phyloP scores from a whole-genome alignment of 1,140 invertebrate species.

The Drosophila lacertosa region DNA sequence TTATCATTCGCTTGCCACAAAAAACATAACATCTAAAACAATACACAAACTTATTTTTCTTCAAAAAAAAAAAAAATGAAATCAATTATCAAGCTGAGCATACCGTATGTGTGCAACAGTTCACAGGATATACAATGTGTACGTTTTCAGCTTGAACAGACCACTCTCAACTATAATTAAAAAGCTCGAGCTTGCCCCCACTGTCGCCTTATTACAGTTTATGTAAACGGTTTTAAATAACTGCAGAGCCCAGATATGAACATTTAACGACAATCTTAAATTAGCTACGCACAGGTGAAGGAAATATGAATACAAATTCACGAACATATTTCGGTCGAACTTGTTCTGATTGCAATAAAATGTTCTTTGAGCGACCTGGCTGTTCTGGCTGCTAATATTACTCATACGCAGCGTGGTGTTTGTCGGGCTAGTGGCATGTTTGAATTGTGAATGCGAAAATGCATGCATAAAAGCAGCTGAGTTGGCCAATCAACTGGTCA shows the following conservation, averaged over 20 bases:
- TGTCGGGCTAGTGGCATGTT: neutral
- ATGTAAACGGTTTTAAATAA: neutral
- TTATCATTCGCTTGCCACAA: too few species aligned
- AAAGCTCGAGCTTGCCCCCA: too few species aligned
- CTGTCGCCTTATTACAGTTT: too few species aligned
- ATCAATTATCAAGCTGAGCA: too few species aligned
- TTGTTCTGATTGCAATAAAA: neutral
- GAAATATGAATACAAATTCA: neutral
- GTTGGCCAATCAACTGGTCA: conserved; percentile 12
- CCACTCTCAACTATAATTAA: too few species aligned
- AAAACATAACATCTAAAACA: too few species aligned
- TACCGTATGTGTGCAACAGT: too few species aligned
- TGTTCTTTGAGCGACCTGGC: neutral
- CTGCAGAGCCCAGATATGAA: neutral
- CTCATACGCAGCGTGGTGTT: neutral
- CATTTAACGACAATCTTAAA: conserved; percentile 1
- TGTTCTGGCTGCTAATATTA: neutral
- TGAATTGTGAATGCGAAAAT: neutral
- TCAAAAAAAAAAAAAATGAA: too few species aligned
- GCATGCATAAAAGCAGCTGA: conserved; percentile 16
- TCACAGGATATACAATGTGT: too few species aligned
- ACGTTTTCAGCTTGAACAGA: too few species aligned
- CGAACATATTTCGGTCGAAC: neutral
- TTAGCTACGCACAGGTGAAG: neutral
- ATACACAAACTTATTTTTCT: too few species aligned